Evolutionary conservation across 30 jellyfish, hydroid and myxozoan genomes (phyloP), one percentile per base, ranked within the genome.

Genomic region (Aurelia aurita): DNA sequence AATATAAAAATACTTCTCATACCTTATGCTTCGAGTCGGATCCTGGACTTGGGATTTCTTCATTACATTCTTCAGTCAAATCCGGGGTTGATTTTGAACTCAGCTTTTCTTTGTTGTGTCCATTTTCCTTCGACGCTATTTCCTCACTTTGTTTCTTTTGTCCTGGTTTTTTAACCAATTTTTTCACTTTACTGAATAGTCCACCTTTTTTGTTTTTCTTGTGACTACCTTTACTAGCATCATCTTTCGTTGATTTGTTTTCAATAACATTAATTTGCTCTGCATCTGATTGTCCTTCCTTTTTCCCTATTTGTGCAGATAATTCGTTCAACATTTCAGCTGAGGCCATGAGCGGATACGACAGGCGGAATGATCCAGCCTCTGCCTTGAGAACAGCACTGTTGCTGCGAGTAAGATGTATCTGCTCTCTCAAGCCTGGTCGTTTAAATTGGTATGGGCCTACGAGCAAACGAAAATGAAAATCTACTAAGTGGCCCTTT

Each of bases 11-110:
- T 7, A 39, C 0, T 6, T 7, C 51, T 39, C 19, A 10, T 77
- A 77, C 88, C 88, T 77, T 77, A 11, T 67, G 58, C 79, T 77
- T 59, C 43, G 80, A 77, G 55, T 51, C 74, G 55, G 58, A 73
- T 0, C 62, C 79, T 13, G 67, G 72, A 59, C 86, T 58, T 16
- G 68, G 72, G 21, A 44, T 43, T 20, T 66, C 73, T 15, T 49
- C 81, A 15, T 58, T 72, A 28, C 26, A 26, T 8, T 51, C 71
- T 18, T 83, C 81, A 14, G 87, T 21, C 65, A 83, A 70, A 44
- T 83, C 93, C 0, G 93, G 57, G 28, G 93, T 71, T 32, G 93
- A 83, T 34, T 83, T 57, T 31, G 87, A 44, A 27, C 93, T 44
- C 21, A 10, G 35, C 39, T 55, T 67, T 10, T 44, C 69, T 27